These are phyloP conservation scores for Oryzaephilus surinamensis DNA, from an alignment of 1,140 invertebrate species.

Conservation along the genomic window DNA sequence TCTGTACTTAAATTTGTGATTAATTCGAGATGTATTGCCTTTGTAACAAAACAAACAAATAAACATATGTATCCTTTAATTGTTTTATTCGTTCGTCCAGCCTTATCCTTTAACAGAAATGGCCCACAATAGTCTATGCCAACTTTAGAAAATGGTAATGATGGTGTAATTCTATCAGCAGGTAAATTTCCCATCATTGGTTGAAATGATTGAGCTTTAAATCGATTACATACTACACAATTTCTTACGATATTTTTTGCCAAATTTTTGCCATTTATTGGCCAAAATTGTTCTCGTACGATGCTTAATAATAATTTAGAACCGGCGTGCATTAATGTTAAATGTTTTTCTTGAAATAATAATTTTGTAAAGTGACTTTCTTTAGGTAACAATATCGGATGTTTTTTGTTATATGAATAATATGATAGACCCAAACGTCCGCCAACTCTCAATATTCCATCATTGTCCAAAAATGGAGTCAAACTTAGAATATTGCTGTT, in stretches of 20 bases:
- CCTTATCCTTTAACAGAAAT: slow-evolving; percentile 10
- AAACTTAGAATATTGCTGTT: no score
- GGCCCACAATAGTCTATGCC: slow-evolving; percentile 27
- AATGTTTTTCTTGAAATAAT: no score
- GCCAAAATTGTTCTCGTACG: slow-evolving; percentile 12
- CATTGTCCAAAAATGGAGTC: no score
- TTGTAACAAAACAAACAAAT: slow-evolving; percentile 35
- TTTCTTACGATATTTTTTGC: slow-evolving; percentile 16
- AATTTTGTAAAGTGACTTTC: no score
- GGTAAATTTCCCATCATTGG: slow-evolving; percentile 11
- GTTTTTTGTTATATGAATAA: no score
- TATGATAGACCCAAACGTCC: no score
- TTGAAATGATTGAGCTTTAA: background rate
- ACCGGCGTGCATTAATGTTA: no score
- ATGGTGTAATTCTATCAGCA: background rate
- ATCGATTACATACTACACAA: slow-evolving; percentile 27
- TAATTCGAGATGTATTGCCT: slow-evolving; percentile 35
- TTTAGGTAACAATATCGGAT: no score
- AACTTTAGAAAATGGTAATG: slow-evolving; percentile 2
- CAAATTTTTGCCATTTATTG: slow-evolving; percentile 6
- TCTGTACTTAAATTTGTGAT: slow-evolving; percentile 21
- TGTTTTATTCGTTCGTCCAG: background rate
- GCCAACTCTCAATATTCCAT: no score
- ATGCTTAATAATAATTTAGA: slow-evolving; percentile 13
- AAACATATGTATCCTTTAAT: slow-evolving; percentile 4